Base-by-base conservation (phyloP, 2,113 vertebrate genomes). In the Macrotis lagotis region DNA sequence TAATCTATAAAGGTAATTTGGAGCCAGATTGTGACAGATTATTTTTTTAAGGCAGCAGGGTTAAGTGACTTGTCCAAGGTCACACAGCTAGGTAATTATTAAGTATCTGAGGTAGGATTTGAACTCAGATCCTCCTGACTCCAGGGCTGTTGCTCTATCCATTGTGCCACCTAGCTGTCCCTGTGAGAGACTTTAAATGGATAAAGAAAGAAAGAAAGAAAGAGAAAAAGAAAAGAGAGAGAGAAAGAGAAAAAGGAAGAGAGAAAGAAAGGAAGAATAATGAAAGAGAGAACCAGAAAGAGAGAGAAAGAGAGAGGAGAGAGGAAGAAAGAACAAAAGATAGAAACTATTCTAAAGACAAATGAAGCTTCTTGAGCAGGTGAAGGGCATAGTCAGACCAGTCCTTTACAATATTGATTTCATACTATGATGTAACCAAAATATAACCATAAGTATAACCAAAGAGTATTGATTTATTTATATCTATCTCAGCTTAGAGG, bases 161-260 rank as follows among this genome's bases (percentile, higher is more conserved):
- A n/a, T n/a, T n/a, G n/a, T n/a, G n/a, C n/a, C n/a, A n/a, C n/a
- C n/a, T n/a, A n/a, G n/a, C n/a, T n/a, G n/a, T n/a, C n/a, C n/a
- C n/a, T n/a, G n/a, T 24, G 66, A 83, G 55, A 66, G 28, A 3
- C 55, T 66, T 59, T 59, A 59, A 59, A 31, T 11, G 14, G 2
- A 22, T 5, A 25, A 6, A 83, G n/a, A 8, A 8, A 9, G 16
- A 16, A 0, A 8, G 16, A 24, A 2, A 74, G 4, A 1, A 37
- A 24, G 3, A 12, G 4, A 4, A n/a, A 37, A 8, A 16, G 0
- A 16, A 22, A 2, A 7, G 31, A 22, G 11, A 16, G 11, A 66
- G 11, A 16, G 31, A 66, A 4, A 14, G 10, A 14, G 11, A 5
- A 1, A 66, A 3, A 16, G 31, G 5, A 3, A n/a, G 59, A n/a